These are phyloP conservation scores for Drosophila yooni DNA, from an alignment of 2,888 invertebrate genomes.

Conservation along the genomic window DNA sequence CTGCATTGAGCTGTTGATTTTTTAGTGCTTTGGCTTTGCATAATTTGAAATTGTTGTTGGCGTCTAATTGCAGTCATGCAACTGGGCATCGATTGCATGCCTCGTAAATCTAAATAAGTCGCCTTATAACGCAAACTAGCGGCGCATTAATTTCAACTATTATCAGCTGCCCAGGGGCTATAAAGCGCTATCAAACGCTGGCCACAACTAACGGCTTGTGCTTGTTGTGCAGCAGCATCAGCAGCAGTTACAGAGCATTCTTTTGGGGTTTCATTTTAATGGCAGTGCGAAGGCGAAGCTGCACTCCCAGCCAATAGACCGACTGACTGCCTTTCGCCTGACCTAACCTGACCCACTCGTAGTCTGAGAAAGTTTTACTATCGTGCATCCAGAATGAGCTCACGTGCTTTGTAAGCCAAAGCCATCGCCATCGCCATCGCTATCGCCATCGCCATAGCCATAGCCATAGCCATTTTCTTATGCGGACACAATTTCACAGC, in stretches of 20 bases:
- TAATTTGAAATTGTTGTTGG: conserved; percentile 45
- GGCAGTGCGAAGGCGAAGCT: conserved; percentile 38
- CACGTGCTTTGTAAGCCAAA: conserved; percentile 51
- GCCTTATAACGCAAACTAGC: conserved; percentile 39
- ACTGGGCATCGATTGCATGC: conserved; percentile 71
- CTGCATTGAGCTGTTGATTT: conserved; percentile 13
- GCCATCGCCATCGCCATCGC: conserved; percentile 19
- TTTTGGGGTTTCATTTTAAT: conserved; percentile 71
- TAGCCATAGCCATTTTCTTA: conserved; percentile 15
- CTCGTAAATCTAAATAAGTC: conserved; percentile 71
- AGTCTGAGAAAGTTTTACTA: conserved; percentile 61
- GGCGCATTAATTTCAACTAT: conserved; percentile 74
- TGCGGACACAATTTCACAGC: conserved; percentile 76
- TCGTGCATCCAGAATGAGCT: conserved; percentile 68
- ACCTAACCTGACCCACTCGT: background rate
- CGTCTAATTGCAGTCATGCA: conserved; percentile 72
- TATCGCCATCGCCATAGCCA: background rate
- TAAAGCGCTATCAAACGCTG: conserved; percentile 57
- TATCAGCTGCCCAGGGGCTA: conserved; percentile 63
- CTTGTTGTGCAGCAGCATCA: conserved; percentile 32
- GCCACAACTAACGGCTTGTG: conserved; percentile 58
- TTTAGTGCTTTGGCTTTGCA: conserved; percentile 22
- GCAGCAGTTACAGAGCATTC: conserved; percentile 43
- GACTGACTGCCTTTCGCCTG: conserved; percentile 25
- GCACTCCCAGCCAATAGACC: conserved; percentile 27